Base-by-base conservation (phyloP, 2,888 invertebrate species). In the Pristionchus entomophagus region DNA sequence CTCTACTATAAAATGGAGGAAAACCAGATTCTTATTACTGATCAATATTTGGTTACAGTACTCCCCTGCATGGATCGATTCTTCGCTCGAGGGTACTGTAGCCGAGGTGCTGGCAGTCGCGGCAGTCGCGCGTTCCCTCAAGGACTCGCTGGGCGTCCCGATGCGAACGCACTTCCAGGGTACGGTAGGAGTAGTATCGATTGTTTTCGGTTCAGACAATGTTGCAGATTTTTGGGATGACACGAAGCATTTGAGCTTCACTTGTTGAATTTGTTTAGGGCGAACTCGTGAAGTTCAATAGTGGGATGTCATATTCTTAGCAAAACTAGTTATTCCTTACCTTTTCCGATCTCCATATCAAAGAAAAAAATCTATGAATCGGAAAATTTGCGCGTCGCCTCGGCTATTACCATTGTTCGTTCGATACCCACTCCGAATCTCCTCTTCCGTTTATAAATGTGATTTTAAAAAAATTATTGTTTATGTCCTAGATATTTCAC, bases 101-200 rank as follows among this genome's bases (percentile, higher is more conserved):
- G 59, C 86, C 49, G 26, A 88, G 29, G 49, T 88, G 26, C 86
- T 90, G 19, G 87, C 90, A 19, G 86, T 87, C 0, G 87, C 87
- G 45, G 77, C 88, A 0, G 86, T 88, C 0, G 87, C 88, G 2
- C 85, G 91, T 80, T 89, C 89, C 14, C 73, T 88, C 0, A 86
- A 89, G 17, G 87, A 88, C 45, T 87, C 88, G n/a, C 86, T 90
- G 12, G 82, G 88, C 51, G 53, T 91, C 6, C 87, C 90, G 1
- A 77, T 56, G 19, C 89, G 87, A 49, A 65, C 89, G 65, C 80
- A 83, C 45, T 90, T 90, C 86, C 83, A 86, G 12, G 90, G 89
- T 86, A 45, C 73, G 41, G 73, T 41, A 65, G 65, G 17, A 17
- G 41, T 19, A 0, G 22, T 73, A 73, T 69, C 14, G 26, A n/a